Percentiles rank a stretch among this genome's conserved stretches.
Evolutionary conservation across 2,888 invertebrate genomes (phyloP).

Genomic region (Acrocyrtus sp.): DNA sequence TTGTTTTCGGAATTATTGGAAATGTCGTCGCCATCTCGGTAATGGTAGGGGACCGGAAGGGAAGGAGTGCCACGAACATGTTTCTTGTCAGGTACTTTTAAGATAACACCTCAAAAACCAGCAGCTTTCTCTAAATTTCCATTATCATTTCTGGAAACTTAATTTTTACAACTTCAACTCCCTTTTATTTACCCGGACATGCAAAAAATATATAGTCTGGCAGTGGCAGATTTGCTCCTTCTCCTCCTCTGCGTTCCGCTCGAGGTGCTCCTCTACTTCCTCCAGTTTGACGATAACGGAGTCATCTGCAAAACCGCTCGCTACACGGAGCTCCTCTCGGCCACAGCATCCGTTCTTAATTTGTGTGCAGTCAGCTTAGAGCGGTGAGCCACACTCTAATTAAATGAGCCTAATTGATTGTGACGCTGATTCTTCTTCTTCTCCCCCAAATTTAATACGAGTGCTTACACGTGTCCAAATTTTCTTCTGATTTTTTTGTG

Average conservation of each 20-base stretch:
- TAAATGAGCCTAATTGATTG: too few species aligned
- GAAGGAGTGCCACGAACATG: conserved; percentile 65
- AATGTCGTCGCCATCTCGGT: conserved; percentile 68
- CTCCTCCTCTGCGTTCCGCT: conserved; percentile 68
- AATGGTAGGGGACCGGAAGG: conserved; percentile 66
- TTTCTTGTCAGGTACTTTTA: conserved; percentile 64
- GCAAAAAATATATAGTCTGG: conserved; percentile 65
- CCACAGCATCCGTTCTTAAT: conserved; percentile 69
- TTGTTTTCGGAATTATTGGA: conserved; percentile 68
- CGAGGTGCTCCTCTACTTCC: conserved; percentile 67
- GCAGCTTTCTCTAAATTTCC: too few species aligned
- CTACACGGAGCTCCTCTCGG: conserved; percentile 68
- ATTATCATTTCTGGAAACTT: too few species aligned
- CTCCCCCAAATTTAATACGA: too few species aligned
- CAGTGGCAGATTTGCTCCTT: conserved; percentile 68
- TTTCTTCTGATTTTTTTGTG: too few species aligned
- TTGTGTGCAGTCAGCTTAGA: conserved; percentile 69
- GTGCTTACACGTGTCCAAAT: too few species aligned
- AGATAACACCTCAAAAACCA: too few species aligned
- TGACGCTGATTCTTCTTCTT: too few species aligned
- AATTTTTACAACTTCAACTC: too few species aligned
- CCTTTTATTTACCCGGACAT: too few species aligned
- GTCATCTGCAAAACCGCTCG: conserved; percentile 68
- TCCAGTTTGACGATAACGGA: conserved; percentile 67
- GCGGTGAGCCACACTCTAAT: conserved; percentile 65